phyloP scores from a whole-genome alignment of 2,888 invertebrate species.

The Coleophora deauratella region DNA sequence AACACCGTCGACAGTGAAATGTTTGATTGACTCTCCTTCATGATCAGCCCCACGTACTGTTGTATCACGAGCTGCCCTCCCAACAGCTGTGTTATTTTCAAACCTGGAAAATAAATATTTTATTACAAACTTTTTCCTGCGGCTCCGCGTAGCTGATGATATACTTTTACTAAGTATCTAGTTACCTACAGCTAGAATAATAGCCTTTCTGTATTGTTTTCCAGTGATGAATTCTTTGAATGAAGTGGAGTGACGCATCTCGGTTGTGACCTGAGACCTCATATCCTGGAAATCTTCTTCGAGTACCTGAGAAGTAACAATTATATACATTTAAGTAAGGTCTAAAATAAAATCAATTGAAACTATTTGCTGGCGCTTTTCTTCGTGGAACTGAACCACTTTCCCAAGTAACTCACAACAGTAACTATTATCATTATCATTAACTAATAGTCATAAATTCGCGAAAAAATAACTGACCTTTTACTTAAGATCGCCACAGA shows the following conservation, averaged over 20 bases:
- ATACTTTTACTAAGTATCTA: not conserved
- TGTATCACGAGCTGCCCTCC: conserved; percentile 41
- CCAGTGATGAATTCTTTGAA: conserved; percentile 61
- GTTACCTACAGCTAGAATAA: conserved; percentile 49
- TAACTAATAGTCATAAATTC: no score
- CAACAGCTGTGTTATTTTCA: conserved; percentile 44
- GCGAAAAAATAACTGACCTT: no score
- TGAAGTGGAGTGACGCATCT: conserved; percentile 57
- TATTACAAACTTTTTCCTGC: not conserved
- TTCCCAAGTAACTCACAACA: no score
- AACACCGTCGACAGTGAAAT: conserved; percentile 36
- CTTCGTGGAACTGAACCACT: no score
- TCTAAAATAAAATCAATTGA: no score
- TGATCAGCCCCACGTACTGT: conserved; percentile 47
- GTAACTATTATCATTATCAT: no score
- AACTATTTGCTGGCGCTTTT: no score
- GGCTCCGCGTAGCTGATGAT: no score
- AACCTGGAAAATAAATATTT: conserved; percentile 28
- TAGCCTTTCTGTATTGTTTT: conserved; percentile 60
- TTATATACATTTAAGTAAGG: no score
- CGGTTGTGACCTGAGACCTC: conserved; percentile 54
- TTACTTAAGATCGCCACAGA: no score
- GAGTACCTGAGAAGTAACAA: conserved; percentile 33
- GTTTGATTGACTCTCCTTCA: conserved; percentile 40
- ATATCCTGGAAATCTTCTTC: conserved; percentile 38